Percentiles rank a stretch among this genome's conserved stretches.
phyloP scores from a whole-genome alignment of 2,797 vertebrate species.

The Poeciliopsis gracilis region DNA sequence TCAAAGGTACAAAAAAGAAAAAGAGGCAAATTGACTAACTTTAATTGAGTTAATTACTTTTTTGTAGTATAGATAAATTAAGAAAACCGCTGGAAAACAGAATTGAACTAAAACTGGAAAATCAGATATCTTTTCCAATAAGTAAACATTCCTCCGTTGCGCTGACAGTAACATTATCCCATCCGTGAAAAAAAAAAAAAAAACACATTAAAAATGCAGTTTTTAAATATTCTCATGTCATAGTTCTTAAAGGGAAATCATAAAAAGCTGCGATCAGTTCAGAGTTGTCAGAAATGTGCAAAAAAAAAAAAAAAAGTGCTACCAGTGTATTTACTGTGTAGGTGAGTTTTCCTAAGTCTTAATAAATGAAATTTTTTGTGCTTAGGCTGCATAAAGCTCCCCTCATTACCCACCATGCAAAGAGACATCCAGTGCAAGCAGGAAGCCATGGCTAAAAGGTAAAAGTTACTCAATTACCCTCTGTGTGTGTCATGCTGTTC shows the following conservation, averaged over 20 bases:
- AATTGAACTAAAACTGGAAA: background rate
- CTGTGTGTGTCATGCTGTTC: background rate
- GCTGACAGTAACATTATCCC: background rate
- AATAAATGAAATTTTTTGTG: background rate
- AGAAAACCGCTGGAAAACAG: background rate
- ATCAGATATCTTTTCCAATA: background rate
- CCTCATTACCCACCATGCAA: conserved; percentile 72
- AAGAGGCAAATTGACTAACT: background rate
- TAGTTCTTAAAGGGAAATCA: background rate
- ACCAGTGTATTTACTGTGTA: background rate
- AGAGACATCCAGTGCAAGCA: conserved; percentile 73
- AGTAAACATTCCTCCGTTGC: background rate
- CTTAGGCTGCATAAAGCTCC: conserved; percentile 75
- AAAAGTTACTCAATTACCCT: background rate
- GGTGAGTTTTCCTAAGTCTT: background rate
- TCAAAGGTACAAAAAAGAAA: conserved; percentile 76
- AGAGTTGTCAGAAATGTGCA: background rate
- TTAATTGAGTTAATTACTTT: background rate
- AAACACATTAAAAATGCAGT: background rate
- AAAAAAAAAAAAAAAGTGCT: background rate
- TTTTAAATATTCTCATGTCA: background rate
- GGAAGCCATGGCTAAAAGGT: conserved; percentile 74
- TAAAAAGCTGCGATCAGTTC: background rate
- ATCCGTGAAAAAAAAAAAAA: background rate
- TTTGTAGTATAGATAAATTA: background rate